phyloP scores from a whole-genome alignment of 1,140 invertebrate genomes.

The Reticulitermes speratus region DNA sequence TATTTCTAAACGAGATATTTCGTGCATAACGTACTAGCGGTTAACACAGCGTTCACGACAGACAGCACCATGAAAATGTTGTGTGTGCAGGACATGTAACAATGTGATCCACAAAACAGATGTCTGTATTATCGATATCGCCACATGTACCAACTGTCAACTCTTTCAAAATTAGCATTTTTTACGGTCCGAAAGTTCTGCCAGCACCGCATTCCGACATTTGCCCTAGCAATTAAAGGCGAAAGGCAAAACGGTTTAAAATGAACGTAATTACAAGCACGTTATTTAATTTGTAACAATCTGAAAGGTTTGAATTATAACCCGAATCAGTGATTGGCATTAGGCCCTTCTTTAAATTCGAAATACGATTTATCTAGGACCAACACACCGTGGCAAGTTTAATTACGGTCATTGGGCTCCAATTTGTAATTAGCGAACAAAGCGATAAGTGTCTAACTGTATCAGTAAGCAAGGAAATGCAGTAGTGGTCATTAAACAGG shows the following conservation, averaged over 20 bases:
- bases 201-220: neutral
- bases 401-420: neutral
- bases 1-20: too few species aligned
- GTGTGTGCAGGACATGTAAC: too few species aligned
- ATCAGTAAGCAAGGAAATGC: too few species aligned
- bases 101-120: too few species aligned
- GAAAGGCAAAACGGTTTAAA: neutral
- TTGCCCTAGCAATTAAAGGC: neutral
- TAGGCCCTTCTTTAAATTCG: neutral
- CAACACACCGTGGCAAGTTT: neutral
- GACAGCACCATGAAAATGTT: too few species aligned
- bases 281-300: neutral
- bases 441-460: neutral
- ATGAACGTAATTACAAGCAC: neutral
- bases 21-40: too few species aligned
- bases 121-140: too few species aligned
- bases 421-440: slow-evolving; percentile 14
- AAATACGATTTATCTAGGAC: neutral
- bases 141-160: neutral
- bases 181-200: neutral
- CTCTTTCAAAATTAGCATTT: neutral
- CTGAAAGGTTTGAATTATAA: neutral
- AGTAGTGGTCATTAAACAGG: too few species aligned
- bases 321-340: neutral
- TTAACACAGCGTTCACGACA: too few species aligned